Evolutionary conservation across 2,888 invertebrate genomes (phyloP).

Genomic region (Agrypnus murinus): DNA sequence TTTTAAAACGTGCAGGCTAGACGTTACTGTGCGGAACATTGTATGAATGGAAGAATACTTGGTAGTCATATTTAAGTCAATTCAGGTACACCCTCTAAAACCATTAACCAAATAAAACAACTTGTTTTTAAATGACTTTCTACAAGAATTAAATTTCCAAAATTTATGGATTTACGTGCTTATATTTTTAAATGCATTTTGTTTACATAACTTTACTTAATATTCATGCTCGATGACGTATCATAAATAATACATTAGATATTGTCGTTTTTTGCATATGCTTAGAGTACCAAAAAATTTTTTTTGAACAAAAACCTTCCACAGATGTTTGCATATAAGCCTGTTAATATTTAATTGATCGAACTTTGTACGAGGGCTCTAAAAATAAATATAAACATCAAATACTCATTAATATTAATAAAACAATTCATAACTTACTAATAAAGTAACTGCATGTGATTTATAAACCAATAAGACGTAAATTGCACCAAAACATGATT

Average conservation of each 20-base stretch:
- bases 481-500: slow-evolving; percentile 12
- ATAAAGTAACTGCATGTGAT: slow-evolving; percentile 33
- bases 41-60: too few species aligned
- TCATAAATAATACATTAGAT: slow-evolving; percentile 8
- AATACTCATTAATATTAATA: slow-evolving; percentile 44
- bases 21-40: too few species aligned
- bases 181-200: slow-evolving; percentile 12
- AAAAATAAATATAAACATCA: slow-evolving; percentile 45
- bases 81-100: too few species aligned
- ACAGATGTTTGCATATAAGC: slow-evolving; percentile 21
- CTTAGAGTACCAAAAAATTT: neutral
- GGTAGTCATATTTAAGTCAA: too few species aligned
- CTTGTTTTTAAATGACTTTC: too few species aligned
- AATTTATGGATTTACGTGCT: slow-evolving; percentile 12
- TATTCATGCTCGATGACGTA: slow-evolving; percentile 2
- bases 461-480: slow-evolving; percentile 21
- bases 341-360: slow-evolving; percentile 33
- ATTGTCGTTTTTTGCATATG: neutral
- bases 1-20: too few species aligned
- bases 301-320: slow-evolving; percentile 13
- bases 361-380: slow-evolving; percentile 43
- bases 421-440: slow-evolving; percentile 36
- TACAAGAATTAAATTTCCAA: neutral
- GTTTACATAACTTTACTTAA: slow-evolving; percentile 21
- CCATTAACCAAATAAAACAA: too few species aligned